phyloP scores from a whole-genome alignment of 2,888 invertebrate genomes.

The Hermaeophaga mercurialis region DNA sequence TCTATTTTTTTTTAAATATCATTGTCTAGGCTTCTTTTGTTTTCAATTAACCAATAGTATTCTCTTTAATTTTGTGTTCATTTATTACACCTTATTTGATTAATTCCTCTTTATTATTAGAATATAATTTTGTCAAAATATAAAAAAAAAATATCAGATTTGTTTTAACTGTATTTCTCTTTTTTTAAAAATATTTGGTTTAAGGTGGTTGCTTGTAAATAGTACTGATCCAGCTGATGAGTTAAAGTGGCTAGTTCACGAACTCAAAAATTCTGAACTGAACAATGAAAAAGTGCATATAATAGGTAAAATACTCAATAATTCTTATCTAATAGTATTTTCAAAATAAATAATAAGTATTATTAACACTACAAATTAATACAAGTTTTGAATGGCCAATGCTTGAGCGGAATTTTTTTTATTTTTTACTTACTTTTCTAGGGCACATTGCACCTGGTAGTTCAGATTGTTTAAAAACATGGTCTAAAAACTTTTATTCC shows the following conservation, averaged over 20 bases:
- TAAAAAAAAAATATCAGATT: too few species aligned
- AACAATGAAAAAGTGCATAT: constrained; percentile 95
- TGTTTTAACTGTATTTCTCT: too few species aligned
- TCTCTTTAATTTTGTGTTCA: too few species aligned
- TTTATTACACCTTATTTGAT: too few species aligned
- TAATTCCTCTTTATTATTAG: too few species aligned
- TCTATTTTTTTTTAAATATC: too few species aligned
- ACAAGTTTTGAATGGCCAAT: too few species aligned
- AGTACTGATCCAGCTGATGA: constrained; percentile 96
- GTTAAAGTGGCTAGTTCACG: constrained; percentile 91
- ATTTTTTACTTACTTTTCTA: constrained; percentile 35
- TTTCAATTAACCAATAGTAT: too few species aligned
- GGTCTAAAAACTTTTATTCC: constrained; percentile 91
- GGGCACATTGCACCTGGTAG: constrained; percentile 95
- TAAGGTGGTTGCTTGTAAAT: constrained; percentile 89
- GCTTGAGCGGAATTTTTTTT: too few species aligned
- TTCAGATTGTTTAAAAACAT: constrained; percentile 89
- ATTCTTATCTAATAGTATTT: neutral
- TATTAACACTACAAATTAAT: too few species aligned
- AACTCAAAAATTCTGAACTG: constrained; percentile 89
- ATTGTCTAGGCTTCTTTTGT: too few species aligned
- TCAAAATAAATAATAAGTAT: neutral
- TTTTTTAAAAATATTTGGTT: constrained; percentile 9
- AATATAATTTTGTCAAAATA: too few species aligned
- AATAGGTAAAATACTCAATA: constrained; percentile 63